Evolutionary conservation across 2,888 invertebrate species (phyloP).

Genomic region (Ophion slaviceki): DNA sequence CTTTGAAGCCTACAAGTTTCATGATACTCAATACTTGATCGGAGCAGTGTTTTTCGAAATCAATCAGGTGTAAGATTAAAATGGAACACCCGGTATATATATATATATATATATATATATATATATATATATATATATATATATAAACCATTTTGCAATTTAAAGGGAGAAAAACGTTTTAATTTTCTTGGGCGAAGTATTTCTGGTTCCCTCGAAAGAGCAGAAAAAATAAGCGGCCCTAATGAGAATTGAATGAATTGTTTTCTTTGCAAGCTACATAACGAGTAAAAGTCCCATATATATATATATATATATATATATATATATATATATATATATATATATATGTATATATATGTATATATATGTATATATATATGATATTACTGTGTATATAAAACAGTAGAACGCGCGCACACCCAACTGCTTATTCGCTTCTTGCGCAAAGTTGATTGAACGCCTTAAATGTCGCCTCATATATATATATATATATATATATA

Average conservation of each 20-base stretch:
- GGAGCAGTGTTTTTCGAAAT: too few relatives aligned
- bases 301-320: not conserved
- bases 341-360: conserved; percentile 1
- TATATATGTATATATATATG: not conserved
- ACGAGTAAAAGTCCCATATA: conserved; percentile 7
- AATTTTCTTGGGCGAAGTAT: too few relatives aligned
- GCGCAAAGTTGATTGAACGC: conserved; percentile 65
- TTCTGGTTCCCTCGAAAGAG: not conserved
- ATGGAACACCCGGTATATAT: too few relatives aligned
- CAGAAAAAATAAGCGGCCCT: not conserved
- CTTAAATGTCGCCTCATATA: conserved; percentile 50
- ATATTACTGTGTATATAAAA: too few relatives aligned
- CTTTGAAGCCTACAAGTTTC: too few relatives aligned
- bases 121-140: too few relatives aligned
- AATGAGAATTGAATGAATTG: not conserved
- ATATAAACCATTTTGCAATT: too few relatives aligned
- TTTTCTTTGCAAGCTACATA: not conserved
- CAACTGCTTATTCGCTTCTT: conserved; percentile 54
- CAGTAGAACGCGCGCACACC: conserved; percentile 13
- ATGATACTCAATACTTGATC: too few relatives aligned
- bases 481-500: conserved; percentile 24
- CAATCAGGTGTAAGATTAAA: too few relatives aligned
- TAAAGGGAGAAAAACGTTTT: not conserved
- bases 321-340: not conserved
- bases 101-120: too few relatives aligned